Conservation (phyloP, 2,113 vertebrate species). For the Typhlomys cinereus region DNA sequence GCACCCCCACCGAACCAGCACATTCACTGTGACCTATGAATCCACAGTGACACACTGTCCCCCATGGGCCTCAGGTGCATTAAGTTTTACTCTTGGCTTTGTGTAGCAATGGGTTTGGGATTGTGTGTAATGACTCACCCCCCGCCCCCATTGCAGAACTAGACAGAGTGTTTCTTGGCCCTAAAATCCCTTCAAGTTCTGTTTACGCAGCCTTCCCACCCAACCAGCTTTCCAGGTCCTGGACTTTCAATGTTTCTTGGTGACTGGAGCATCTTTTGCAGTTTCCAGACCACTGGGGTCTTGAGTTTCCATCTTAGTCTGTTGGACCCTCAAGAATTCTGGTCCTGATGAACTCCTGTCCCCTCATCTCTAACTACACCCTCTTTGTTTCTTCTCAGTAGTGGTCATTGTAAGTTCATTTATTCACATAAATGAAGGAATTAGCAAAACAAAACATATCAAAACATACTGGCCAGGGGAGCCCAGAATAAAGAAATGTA, state of each 20-base stretch:
- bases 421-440: slow-evolving; percentile 48
- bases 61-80: not conserved
- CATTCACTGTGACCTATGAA: not conserved
- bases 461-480: not conserved
- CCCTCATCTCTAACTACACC: not conserved
- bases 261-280: not conserved
- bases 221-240: not conserved
- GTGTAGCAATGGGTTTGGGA: not conserved
- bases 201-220: not conserved
- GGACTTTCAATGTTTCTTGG: not conserved
- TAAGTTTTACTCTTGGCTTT: not conserved
- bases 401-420: not conserved
- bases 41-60: not conserved
- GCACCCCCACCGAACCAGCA: too few species aligned
- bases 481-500: not conserved
- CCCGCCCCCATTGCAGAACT: not conserved
- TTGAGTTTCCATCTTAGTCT: not conserved
- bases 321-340: not conserved
- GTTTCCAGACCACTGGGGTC: slow-evolving; percentile 9
- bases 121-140: not conserved
- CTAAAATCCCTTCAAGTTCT: not conserved
- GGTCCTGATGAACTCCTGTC: not conserved
- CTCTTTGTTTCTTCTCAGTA: not conserved
- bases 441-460: slow-evolving; percentile 41
- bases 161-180: not conserved